Evolutionary conservation across 2,113 vertebrate genomes (phyloP), one percentile per base, ranked within the genome.

Genomic region (Formicarius rufipectus): DNA sequence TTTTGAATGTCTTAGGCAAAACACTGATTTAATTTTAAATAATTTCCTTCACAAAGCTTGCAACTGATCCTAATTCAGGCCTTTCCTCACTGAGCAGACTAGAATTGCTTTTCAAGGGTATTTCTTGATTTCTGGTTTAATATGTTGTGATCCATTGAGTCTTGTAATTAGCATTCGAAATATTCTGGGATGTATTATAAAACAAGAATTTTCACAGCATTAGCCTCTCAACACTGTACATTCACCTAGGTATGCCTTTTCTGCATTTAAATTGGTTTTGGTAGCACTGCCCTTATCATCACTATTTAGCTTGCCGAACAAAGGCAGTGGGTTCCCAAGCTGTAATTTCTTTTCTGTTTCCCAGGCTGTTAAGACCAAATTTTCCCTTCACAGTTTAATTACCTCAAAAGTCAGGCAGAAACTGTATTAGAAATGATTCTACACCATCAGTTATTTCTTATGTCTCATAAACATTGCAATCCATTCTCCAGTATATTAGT

Each of bases 261-360:
- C 52, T 79, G 35, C 6, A 62, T 90, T 50, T 94, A 96, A 95
- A 96, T 95, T 94, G 63, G 35, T 55, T 80, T 96, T 80, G 35
- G 59, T 90, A 76, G 40, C 47, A n/a, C 23, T 93, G 63, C 89
- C 71, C 31, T 94, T 68, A 68, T 94, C 71, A 78, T 69, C 56
- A 27, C 27, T 55, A 7, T 90, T 96, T 90, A 80, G 86, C 80
- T 91, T 91, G 39, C 40, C 95, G 77, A 96, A 85, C 69, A 59
- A 62, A 80, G 66, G 58, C 62, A 71, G n/a, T 77, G 27, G 39
- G 47, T 93, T 96, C 93, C 90, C 72, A 59, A 90, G 44, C 55
- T 81, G 44, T 66, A 93, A 92, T 96, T 96, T 62, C 28, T 93
- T 93, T 84, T 85, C 74, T 27, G 2, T 66, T 68, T 85, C 42